phyloP scores from a whole-genome alignment of 2,888 invertebrate species.

The Notocelia uddmanniana region DNA sequence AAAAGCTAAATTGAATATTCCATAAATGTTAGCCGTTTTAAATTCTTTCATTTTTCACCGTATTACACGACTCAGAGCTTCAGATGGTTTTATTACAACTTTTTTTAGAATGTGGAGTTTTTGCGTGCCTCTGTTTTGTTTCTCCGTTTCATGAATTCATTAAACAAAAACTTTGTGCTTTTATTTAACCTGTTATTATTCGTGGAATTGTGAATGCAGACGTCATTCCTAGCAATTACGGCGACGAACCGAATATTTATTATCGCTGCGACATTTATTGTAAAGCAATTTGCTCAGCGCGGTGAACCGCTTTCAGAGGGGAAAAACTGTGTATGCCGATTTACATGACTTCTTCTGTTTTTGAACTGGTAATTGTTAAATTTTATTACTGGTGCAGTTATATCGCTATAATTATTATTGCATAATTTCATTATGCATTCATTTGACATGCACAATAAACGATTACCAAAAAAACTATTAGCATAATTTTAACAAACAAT shows the following conservation, averaged over 20 bases:
- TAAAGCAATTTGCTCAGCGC: neutral
- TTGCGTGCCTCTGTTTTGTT: constrained; percentile 70
- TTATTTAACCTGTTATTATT: constrained; percentile 63
- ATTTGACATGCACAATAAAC: no score
- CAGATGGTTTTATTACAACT: constrained; percentile 77
- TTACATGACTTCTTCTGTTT: no score
- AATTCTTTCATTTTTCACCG: constrained; percentile 73
- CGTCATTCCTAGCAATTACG: constrained; percentile 33
- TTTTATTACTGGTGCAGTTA: no score
- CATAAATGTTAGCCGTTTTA: constrained; percentile 69
- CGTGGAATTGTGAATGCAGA: constrained; percentile 53
- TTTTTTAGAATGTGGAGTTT: constrained; percentile 71
- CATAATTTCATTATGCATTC: no score
- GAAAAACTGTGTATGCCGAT: neutral
- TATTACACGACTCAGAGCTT: constrained; percentile 68
- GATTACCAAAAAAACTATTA: no score
- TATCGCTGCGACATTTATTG: constrained; percentile 23
- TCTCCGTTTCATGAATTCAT: constrained; percentile 70
- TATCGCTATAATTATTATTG: no score
- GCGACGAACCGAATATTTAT: constrained; percentile 14
- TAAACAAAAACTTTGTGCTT: constrained; percentile 63
- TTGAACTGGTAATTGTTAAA: no score
- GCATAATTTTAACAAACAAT: no score
- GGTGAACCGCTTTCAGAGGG: neutral
- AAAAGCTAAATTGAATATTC: constrained; percentile 60